Evolutionary conservation across 2,888 invertebrate species (phyloP), one percentile per base, ranked within the genome.

Genomic region (Craniophora ligustri): DNA sequence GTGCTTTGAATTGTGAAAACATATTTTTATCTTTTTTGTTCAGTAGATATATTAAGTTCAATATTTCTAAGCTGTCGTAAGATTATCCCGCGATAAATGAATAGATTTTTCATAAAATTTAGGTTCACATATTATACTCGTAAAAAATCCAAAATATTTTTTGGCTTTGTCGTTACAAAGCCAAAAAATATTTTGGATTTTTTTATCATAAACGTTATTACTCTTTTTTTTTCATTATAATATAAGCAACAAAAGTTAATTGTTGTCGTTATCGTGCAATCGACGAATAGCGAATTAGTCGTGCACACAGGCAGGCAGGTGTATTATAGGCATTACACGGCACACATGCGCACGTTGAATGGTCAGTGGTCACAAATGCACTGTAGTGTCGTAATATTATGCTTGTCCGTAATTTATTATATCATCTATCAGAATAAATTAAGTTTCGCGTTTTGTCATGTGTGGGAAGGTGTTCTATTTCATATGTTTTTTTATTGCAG

Each of bases 231-330:
- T 63, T 63, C 63, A 58, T 67, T 76, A 75, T 63, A 61, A 67
- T 63, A 58, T 62, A 53, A 62, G 72, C 62, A 73, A 78, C 78
- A 77, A 75, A 79, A 82, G 79, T 81, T 79, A 82, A 80, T 81
- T 78, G 76, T 76, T 62, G 72, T 64, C 71, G 62, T 79, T 79
- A 81, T 81, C 79, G 75, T 70, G 46, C 59, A 75, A 81, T 82
- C 81, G 71, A 64, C 58, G 76, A 75, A 75, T 76, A 70, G 70
- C 61, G 82, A 81, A 81, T 81, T 81, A 81, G 79, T 59, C 51
- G 44, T 57, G 65, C 71, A 73, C 72, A 74, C 67, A 59, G 5
- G 34, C 6, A n/a, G n/a, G 5, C 31, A 23, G 0, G 13, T 14
- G 7, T 14, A 6, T 8, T 14, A 13, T 32, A 40, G 13, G 51